A percentile compares a stretch with the other conserved stretches of the same genome.
Conservation (phyloP, 2,797 vertebrate species). For the Trichosurus vulpecula region DNA sequence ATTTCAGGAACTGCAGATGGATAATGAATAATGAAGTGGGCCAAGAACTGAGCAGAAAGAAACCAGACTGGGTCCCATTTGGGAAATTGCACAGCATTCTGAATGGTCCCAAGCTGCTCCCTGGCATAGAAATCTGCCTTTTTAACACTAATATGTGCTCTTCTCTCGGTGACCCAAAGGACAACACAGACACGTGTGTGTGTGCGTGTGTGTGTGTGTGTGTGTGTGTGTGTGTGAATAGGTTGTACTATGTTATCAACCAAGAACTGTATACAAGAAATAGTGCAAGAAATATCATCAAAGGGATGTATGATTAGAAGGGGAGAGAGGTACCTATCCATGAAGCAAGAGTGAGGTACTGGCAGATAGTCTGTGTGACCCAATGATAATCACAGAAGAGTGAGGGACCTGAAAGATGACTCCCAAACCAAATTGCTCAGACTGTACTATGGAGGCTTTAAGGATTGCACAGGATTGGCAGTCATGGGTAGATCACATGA, state of each 20-base stretch:
- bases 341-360: not conserved
- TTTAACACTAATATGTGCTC: not conserved
- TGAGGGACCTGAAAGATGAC: not conserved
- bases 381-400: not conserved
- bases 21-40: not conserved
- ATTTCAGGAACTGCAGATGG: not conserved
- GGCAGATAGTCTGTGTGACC: not conserved
- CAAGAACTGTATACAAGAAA: not conserved
- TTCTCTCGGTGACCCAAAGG: not conserved
- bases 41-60: not conserved
- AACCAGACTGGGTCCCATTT: not conserved
- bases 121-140: not conserved
- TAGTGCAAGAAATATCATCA: not conserved
- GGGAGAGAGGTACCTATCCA: not conserved
- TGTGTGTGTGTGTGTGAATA: too few relatives aligned
- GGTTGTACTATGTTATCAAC: not conserved
- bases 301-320: not conserved
- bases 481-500: not conserved
- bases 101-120: not conserved
- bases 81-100: not conserved
- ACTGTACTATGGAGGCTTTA: not conserved
- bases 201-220: not conserved
- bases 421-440: not conserved
- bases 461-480: not conserved
- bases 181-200: not conserved